A percentile compares a stretch with the other conserved stretches of the same genome.
These are phyloP conservation scores for Anhinga anhinga DNA, from an alignment of 2,113 vertebrate genomes.

Conservation along the genomic window DNA sequence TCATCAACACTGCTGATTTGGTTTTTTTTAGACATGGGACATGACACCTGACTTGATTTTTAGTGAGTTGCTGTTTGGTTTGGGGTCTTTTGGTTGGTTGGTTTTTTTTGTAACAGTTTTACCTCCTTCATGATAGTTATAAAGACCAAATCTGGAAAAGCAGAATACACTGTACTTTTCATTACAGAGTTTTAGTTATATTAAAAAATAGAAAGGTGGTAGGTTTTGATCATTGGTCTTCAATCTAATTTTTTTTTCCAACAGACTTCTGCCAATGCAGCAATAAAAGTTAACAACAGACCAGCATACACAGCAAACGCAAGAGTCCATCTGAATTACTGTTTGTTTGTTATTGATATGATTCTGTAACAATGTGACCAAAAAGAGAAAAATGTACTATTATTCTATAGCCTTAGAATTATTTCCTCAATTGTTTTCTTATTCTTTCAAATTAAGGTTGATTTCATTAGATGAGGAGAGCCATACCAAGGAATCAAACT, in stretches of 20 bases:
- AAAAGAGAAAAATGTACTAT: not conserved
- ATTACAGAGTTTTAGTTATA: not conserved
- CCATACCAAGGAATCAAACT: slow-evolving; percentile 62
- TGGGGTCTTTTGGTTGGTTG: not conserved
- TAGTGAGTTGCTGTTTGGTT: not conserved
- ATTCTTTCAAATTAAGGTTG: slow-evolving; percentile 77
- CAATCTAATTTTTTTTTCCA: not conserved
- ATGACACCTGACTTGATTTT: not conserved
- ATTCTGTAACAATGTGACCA: not conserved
- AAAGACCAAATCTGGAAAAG: not conserved
- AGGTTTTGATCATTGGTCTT: not conserved
- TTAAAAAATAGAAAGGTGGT: not conserved
- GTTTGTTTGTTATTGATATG: not conserved
- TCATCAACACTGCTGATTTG: not conserved
- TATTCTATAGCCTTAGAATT: not conserved
- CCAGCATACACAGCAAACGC: not conserved
- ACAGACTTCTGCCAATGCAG: not conserved
- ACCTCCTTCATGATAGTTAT: not conserved
- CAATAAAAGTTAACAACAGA: not conserved
- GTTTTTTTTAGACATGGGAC: not conserved
- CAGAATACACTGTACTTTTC: not conserved
- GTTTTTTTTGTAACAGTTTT: not conserved
- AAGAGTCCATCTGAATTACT: not conserved
- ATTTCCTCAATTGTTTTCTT: not conserved
- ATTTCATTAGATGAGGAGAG: slow-evolving; percentile 84